A percentile compares a stretch with the other conserved stretches of the same genome.
These are phyloP conservation scores for Hassar affinis DNA, from an alignment of 2,113 vertebrate species.

Conservation along the genomic window DNA sequence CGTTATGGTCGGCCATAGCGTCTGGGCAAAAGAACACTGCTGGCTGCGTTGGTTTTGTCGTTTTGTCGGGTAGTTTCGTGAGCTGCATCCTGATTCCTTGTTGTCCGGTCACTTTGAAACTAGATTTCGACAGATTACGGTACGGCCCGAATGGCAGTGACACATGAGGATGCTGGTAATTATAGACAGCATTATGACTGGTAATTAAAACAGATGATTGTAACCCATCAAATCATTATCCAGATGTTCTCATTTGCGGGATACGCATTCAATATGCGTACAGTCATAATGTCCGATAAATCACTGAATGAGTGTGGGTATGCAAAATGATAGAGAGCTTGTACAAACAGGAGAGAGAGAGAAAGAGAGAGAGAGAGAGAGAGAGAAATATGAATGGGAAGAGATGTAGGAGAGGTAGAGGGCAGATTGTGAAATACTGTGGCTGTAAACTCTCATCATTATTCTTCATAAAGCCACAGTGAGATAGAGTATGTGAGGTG, in stretches of 20 bases:
- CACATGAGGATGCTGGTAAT: neutral
- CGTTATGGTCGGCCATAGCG: neutral
- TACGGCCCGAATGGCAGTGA: neutral
- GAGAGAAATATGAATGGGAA: neutral
- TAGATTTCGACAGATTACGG: neutral
- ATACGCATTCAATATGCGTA: conserved; percentile 34
- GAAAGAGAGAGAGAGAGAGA: conserved; percentile 2
- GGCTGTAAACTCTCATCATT: conserved; percentile 11
- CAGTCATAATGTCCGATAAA: conserved; percentile 38
- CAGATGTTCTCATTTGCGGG: conserved; percentile 38
- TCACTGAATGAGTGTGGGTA: conserved; percentile 4
- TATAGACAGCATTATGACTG: neutral
- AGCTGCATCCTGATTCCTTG: neutral
- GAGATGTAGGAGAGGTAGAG: conserved; percentile 11
- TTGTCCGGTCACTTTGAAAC: neutral
- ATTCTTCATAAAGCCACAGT: neutral
- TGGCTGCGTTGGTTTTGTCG: neutral
- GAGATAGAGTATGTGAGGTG: neutral
- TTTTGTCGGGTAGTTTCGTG: neutral
- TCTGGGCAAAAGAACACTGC: neutral
- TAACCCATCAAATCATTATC: conserved; percentile 1
- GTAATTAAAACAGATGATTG: conserved; percentile 25
- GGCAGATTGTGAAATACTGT: neutral
- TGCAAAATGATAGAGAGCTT: conserved; percentile 51
- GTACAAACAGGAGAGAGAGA: conserved; percentile 38